Conservation (phyloP, 2,888 invertebrate genomes). For the Vandiemenella viatica region DNA sequence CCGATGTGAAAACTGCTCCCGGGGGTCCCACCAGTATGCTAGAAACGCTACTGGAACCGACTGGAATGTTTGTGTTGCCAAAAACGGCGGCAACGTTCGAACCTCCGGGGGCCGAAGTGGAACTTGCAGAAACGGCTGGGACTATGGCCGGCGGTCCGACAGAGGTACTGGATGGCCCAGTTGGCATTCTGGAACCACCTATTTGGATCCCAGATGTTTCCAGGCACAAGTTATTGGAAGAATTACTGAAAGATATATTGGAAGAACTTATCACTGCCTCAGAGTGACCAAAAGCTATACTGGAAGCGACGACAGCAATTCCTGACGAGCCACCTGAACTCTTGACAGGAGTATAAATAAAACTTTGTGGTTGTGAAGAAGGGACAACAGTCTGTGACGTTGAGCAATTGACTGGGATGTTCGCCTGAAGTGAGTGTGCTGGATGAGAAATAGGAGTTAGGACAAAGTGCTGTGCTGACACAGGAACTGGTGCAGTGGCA, state of each 20-base stretch:
- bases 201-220: neutral
- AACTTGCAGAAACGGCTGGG: neutral
- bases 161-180: constrained; percentile 2
- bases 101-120: neutral
- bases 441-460: constrained; percentile 10
- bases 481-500: constrained; percentile 2
- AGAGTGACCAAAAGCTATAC: neutral
- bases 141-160: neutral
- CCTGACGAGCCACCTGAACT: neutral
- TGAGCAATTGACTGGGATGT: neutral
- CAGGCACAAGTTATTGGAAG: neutral
- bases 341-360: constrained; percentile 6
- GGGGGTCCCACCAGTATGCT: constrained; percentile 11
- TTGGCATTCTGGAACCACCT: constrained; percentile 1
- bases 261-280: neutral
- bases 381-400: neutral
- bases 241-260: neutral
- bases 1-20: neutral
- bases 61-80: neutral
- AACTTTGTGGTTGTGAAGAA: neutral
- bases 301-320: neutral
- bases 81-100: neutral
- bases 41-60: neutral
- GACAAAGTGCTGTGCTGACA: constrained; percentile 12
- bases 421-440: neutral